Evolutionary conservation across 2,888 invertebrate genomes (phyloP), one percentile per base, ranked within the genome.

Genomic region (Palloptera scutellata): DNA sequence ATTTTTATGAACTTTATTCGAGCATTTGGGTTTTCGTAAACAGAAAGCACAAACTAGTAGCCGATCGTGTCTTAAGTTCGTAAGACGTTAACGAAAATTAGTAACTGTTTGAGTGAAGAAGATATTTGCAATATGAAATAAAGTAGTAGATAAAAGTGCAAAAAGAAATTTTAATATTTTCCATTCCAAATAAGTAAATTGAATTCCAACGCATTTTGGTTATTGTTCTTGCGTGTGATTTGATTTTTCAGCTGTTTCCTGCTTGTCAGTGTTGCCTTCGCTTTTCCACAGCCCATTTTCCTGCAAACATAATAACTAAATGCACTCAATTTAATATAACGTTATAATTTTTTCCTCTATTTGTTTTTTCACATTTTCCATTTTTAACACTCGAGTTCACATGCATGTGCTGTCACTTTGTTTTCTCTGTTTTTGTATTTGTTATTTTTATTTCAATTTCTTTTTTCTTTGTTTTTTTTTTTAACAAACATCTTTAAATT

Each of bases 51-150:
- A 20, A 30, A 58, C 73, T 75, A 79, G 79, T 79, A 78, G 72
- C 72, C 74, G 77, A 75, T 73, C 73, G 75, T 73, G 73, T 73
- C 70, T 79, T 74, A 77, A 79, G 79, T 76, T 74, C 76, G 75
- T 64, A 73, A 69, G 79, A 80, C 75, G 77, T 77, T 71, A 8
- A 20, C 17, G 13, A 42, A 42, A 70, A 68, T 9, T 45, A 45
- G 8, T 8, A 48, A 15, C 20, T 54, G 54, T 59, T 52, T 30
- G n/a, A 65, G 59, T 45, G n/a, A 1, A 30, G 17, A 42, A 20
- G 53, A 41, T 13, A 53, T 19, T 6, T 55, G 15, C 10, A 12
- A 19, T 13, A 61, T 8, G 11, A 15, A 10, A 15, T 10, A 13
- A 40, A 48, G 41, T 41, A 30, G 13, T n/a, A 30, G 30, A 30